Conservation (phyloP, 2,797 vertebrate genomes). For the Astyanax mexicanus region DNA sequence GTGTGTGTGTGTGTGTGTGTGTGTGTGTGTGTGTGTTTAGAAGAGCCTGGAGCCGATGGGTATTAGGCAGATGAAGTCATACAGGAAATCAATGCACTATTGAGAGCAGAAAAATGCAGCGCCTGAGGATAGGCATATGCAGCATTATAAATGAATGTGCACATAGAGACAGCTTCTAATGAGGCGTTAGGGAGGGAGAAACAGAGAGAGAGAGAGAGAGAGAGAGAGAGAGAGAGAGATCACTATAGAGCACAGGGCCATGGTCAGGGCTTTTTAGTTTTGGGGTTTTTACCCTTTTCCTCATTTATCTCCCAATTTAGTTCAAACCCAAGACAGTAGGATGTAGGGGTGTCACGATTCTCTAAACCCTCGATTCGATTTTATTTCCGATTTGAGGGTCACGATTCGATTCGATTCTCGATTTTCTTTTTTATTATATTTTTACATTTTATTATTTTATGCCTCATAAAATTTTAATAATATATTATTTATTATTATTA, state of each 20-base stretch:
- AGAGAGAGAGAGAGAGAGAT: constrained; percentile 63
- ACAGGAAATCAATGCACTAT: constrained; percentile 96
- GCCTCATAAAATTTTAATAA: no score
- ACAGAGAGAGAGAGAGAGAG: constrained; percentile 50
- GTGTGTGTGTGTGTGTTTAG: constrained; percentile 64
- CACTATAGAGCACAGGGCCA: constrained; percentile 37
- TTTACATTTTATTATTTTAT: no score
- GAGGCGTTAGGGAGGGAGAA: constrained; percentile 65
- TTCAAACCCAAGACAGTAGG: no score
- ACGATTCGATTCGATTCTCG: no score
- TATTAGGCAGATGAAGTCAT: constrained; percentile 97
- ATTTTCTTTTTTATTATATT: no score
- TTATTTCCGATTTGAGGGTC: no score
- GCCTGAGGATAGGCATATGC: constrained; percentile 78
- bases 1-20: constrained; percentile 48
- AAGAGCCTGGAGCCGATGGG: constrained; percentile 83
- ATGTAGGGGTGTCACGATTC: no score
- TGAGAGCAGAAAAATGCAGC: constrained; percentile 85
- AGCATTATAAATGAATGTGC: constrained; percentile 71
- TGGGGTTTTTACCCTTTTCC: neutral
- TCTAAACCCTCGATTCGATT: no score
- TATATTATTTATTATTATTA: no score
- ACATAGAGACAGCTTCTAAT: constrained; percentile 75
- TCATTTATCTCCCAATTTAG: neutral
- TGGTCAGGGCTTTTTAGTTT: neutral